Evolutionary conservation across 1,140 invertebrate genomes (phyloP).

Genomic region (Calephelis nemesis): DNA sequence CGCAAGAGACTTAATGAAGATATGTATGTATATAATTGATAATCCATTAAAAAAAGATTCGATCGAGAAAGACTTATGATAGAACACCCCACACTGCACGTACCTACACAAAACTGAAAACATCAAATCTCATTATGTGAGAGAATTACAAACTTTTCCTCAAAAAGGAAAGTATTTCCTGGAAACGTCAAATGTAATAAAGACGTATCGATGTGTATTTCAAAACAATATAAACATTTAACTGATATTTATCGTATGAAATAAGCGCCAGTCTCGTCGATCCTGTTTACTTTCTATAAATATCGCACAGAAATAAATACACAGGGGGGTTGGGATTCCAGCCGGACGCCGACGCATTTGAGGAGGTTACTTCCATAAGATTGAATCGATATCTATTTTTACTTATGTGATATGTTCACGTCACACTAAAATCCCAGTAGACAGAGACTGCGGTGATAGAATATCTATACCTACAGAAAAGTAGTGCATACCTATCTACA

Average conservation of each 20-base stretch:
- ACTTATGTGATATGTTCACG: constrained; percentile 9
- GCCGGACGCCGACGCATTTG: constrained; percentile 49
- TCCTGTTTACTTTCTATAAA: constrained; percentile 48
- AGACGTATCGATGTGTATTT: constrained; percentile 6
- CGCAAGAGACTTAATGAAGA: no score
- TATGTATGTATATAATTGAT: no score
- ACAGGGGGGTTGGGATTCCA: constrained; percentile 31
- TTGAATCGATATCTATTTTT: constrained; percentile 45
- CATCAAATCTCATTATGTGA: no score
- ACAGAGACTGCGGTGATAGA: no score
- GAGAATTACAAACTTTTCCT: not conserved
- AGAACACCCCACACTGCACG: no score
- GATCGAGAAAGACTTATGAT: no score
- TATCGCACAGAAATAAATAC: constrained; percentile 28
- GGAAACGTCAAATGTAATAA: constrained; percentile 3
- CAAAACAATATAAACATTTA: constrained; percentile 12
- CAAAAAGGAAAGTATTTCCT: not conserved
- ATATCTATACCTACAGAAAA: no score
- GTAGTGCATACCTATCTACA: no score
- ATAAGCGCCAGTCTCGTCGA: constrained; percentile 22
- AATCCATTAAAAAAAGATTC: no score
- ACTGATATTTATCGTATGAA: constrained; percentile 23
- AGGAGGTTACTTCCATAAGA: constrained; percentile 48
- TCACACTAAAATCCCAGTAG: no score
- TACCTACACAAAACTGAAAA: no score